phyloP scores from a whole-genome alignment of 1,140 invertebrate genomes.

The Carposina sasakii region DNA sequence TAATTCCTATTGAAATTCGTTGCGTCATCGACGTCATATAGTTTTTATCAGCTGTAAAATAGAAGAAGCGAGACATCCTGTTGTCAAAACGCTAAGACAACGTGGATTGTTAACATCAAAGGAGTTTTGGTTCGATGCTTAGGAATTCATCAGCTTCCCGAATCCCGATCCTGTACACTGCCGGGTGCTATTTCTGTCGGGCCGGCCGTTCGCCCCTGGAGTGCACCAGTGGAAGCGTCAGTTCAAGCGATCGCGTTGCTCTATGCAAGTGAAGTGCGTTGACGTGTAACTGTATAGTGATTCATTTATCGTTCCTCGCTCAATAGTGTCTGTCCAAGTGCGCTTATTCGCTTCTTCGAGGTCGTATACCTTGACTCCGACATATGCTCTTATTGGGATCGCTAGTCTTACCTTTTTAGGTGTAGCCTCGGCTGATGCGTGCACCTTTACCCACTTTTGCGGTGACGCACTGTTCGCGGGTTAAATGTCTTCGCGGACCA shows the following conservation, averaged over 20 bases:
- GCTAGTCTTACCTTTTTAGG: constrained; percentile 60
- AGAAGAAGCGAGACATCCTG: too few relatives aligned
- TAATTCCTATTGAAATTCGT: too few relatives aligned
- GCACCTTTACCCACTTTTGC: constrained; percentile 57
- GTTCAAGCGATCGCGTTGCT: constrained; percentile 46
- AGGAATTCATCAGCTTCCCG: constrained; percentile 53
- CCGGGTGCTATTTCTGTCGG: constrained; percentile 65
- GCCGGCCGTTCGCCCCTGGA: constrained; percentile 52
- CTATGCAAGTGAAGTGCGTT: constrained; percentile 64
- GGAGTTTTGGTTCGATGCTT: constrained; percentile 27
- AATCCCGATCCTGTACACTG: too few relatives aligned
- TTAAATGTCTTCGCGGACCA: constrained; percentile 69
- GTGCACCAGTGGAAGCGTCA: constrained; percentile 49
- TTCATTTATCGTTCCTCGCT: constrained; percentile 51
- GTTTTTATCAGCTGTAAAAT: too few relatives aligned
- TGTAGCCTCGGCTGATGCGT: constrained; percentile 49
- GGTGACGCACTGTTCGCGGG: constrained; percentile 35
- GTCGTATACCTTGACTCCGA: constrained; percentile 62
- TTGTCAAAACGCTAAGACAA: too few relatives aligned
- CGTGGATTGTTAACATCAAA: constrained; percentile 39
- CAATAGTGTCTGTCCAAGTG: constrained; percentile 57
- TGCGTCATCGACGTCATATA: too few relatives aligned
- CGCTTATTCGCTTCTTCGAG: constrained; percentile 45
- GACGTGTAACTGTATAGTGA: constrained; percentile 68
- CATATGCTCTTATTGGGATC: constrained; percentile 49